Base-by-base conservation (phyloP, 2,888 invertebrate species). In the Dexiosoma caninum region DNA sequence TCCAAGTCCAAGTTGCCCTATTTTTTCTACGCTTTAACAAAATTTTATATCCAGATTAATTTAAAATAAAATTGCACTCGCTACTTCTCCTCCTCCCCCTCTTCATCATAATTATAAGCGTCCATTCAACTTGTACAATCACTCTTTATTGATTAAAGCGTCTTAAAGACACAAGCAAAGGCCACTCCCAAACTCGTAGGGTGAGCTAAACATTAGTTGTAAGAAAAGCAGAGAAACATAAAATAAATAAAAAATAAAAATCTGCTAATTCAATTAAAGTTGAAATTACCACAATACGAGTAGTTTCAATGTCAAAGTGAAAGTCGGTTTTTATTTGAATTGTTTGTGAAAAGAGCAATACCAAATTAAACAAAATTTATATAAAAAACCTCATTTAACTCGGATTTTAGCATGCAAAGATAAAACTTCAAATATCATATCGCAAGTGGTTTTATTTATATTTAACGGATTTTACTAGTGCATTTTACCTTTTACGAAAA, bases 221-320 rank as follows among this genome's bases (percentile, higher is more conserved):
- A 14, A 53, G 40, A 23, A 40, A 62, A 42, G 27, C 8, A 19
- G 27, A 49, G 37, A 49, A 59, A 30, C 2, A 62, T 42, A 4
- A 27, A 5, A 6, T 5, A 27, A 27, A 27, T 6, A 60, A 70
- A 49, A n/a, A n/a, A n/a, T n/a, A n/a, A n/a, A n/a, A n/a, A 46
- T 57, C 16, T 53, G 75, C 57, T 57, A 37, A 67, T 71, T 27
- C 27, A 66, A 64, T n/a, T 66, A n/a, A 76, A 70, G 67, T 35
- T 72, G 8, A 72, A 77, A 78, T 62, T 81, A 46, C 66, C 64
- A 80, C 82, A 85, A 87, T 74, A n/a, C n/a, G n/a, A n/a, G n/a
- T n/a, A 81, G 81, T 77, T 89, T 89, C 89, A 89, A 89, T 89
- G 89, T 89, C 89, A 89, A 86, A 89, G 89, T 88, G 89, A 89